Conservation (phyloP, 2,797 vertebrate genomes). For the Dipus sagitta region DNA sequence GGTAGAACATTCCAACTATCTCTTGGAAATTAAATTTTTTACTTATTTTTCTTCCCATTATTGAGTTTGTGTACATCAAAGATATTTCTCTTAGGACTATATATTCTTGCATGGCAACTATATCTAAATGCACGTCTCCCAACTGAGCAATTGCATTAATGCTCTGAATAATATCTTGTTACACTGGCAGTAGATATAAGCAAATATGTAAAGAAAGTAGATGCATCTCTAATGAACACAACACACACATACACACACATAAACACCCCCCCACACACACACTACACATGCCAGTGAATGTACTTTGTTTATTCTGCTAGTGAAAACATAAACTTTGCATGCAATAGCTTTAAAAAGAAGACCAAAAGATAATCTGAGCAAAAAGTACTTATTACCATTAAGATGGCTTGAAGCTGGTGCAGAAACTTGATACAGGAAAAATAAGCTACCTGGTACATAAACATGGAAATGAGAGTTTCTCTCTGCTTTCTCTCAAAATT, state of each 20-base stretch:
- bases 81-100: background rate
- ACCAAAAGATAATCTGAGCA: background rate
- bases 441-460: background rate
- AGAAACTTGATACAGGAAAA: background rate
- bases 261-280: too few relatives aligned
- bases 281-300: background rate
- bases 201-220: conserved; percentile 13
- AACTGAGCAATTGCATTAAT: background rate
- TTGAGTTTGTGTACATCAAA: background rate
- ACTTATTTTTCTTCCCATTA: conserved; percentile 39
- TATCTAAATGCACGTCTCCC: background rate
- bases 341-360: background rate
- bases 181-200: background rate
- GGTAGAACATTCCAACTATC: background rate
- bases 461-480: background rate
- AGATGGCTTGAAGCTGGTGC: background rate
- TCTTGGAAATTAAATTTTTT: conserved; percentile 43
- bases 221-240: background rate
- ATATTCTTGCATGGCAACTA: conserved; percentile 13
- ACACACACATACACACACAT: too few relatives aligned
- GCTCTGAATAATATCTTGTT: conserved; percentile 46
- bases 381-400: background rate
- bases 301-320: background rate
- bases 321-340: background rate
- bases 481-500: background rate